Conservation (phyloP, 1,140 invertebrate genomes). For the Coptotermes formosanus region DNA sequence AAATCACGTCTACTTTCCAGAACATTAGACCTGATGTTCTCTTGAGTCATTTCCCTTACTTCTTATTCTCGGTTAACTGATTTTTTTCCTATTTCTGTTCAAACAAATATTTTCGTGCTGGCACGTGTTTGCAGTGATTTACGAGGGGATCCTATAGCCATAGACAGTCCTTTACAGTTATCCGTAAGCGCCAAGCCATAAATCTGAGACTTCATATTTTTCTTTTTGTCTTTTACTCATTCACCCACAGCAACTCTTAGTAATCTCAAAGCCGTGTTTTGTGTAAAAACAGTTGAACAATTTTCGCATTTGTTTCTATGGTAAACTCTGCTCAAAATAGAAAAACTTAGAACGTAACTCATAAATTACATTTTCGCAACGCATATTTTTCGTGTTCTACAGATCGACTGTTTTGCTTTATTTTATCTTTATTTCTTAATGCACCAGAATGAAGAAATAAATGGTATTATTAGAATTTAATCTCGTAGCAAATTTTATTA, state of each 20-base stretch:
- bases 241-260: neutral
- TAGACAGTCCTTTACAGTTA: neutral
- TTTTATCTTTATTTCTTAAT: too few relatives aligned
- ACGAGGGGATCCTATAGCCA: neutral
- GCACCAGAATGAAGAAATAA: too few relatives aligned
- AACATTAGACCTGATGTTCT: neutral
- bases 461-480: too few relatives aligned
- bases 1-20: neutral
- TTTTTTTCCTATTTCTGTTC: neutral
- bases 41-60: neutral
- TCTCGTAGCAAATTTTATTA: too few relatives aligned
- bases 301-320: too few relatives aligned
- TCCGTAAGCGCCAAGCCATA: neutral
- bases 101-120: neutral
- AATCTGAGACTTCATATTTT: neutral
- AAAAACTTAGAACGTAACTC: too few relatives aligned
- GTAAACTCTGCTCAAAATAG: too few relatives aligned
- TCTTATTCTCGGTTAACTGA: neutral
- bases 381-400: too few relatives aligned
- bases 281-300: neutral
- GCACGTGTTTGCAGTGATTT: neutral
- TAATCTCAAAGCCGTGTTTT: neutral
- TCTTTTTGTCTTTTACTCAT: neutral
- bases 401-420: too few relatives aligned
- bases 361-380: too few relatives aligned